These are phyloP conservation scores for Mayetiola destructor DNA, from an alignment of 2,888 invertebrate genomes.

Conservation along the genomic window DNA sequence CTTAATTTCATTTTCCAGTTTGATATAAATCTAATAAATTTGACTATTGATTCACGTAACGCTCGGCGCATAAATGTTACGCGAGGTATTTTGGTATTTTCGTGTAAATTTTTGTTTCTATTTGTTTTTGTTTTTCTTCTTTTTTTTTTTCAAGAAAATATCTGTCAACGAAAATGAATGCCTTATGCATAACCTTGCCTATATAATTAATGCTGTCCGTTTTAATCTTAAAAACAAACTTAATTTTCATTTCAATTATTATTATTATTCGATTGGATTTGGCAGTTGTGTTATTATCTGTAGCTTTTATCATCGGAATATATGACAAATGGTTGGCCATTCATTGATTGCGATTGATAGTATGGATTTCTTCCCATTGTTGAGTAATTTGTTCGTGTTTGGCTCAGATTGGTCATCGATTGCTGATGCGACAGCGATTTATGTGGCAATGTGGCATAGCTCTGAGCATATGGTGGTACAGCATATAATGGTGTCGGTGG, in stretches of 20 bases:
- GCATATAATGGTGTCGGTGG: constrained; percentile 39
- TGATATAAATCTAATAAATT: no score
- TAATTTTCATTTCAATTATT: no score
- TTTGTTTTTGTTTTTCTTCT: no score
- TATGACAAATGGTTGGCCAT: constrained; percentile 32
- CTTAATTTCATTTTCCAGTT: neutral
- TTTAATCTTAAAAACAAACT: no score
- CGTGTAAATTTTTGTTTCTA: no score
- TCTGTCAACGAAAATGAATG: no score
- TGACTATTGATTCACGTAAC: neutral
- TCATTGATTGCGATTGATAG: constrained; percentile 30
- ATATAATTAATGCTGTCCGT: no score
- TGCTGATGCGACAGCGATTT: constrained; percentile 36
- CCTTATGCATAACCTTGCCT: no score
- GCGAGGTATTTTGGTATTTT: neutral
- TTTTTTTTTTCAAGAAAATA: no score
- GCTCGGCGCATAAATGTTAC: constrained; percentile 9
- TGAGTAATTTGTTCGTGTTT: constrained; percentile 42
- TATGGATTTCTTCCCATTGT: constrained; percentile 46
- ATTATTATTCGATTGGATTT: no score
- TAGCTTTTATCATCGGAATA: constrained; percentile 36
- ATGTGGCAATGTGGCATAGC: constrained; percentile 50
- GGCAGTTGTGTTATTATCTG: constrained; percentile 28
- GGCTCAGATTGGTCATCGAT: constrained; percentile 29
- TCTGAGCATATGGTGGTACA: constrained; percentile 46